phyloP scores from a whole-genome alignment of 1,140 invertebrate species.

The Cyphomyrmex costatus region DNA sequence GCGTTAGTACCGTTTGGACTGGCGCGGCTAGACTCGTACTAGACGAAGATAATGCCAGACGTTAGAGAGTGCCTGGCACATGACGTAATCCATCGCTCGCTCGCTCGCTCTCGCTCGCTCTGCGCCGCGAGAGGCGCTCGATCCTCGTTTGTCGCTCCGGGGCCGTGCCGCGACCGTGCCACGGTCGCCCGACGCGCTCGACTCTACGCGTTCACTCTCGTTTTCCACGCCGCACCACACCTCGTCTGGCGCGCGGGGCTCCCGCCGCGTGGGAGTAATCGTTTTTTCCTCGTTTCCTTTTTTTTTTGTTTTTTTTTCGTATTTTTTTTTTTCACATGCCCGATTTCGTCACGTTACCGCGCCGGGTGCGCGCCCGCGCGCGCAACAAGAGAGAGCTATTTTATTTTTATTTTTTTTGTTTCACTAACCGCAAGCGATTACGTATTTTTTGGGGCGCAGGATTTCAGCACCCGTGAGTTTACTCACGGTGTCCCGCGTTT shows the following conservation, averaged over 20 bases:
- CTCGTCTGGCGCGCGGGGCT: constrained; percentile 47
- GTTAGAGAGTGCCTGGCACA: constrained; percentile 81
- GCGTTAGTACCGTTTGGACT: constrained; percentile 70
- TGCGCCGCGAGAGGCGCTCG: constrained; percentile 59
- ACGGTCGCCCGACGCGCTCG: constrained; percentile 61
- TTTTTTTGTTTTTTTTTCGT: not conserved
- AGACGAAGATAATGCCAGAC: constrained; percentile 84
- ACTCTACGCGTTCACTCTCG: constrained; percentile 73
- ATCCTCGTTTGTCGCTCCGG: constrained; percentile 76
- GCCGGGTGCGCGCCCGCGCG: constrained; percentile 2
- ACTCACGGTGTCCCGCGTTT: not conserved
- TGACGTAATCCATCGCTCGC: constrained; percentile 79
- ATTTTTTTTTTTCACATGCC: constrained; percentile 26
- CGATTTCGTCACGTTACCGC: constrained; percentile 49
- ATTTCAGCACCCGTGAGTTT: constrained; percentile 40
- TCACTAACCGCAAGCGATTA: constrained; percentile 49
- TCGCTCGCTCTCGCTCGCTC: constrained; percentile 46
- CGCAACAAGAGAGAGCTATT: not conserved
- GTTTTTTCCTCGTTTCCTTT: constrained; percentile 38
- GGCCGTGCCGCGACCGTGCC: constrained; percentile 54
- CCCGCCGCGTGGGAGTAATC: constrained; percentile 45
- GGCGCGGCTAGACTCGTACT: constrained; percentile 84
- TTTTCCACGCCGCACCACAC: constrained; percentile 67
- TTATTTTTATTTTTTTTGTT: constrained; percentile 42
- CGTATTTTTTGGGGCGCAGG: constrained; percentile 12